Percentiles rank a stretch among this genome's conserved stretches.
Evolutionary conservation across 2,113 vertebrate genomes (phyloP).

Genomic region (Verasper variegatus): DNA sequence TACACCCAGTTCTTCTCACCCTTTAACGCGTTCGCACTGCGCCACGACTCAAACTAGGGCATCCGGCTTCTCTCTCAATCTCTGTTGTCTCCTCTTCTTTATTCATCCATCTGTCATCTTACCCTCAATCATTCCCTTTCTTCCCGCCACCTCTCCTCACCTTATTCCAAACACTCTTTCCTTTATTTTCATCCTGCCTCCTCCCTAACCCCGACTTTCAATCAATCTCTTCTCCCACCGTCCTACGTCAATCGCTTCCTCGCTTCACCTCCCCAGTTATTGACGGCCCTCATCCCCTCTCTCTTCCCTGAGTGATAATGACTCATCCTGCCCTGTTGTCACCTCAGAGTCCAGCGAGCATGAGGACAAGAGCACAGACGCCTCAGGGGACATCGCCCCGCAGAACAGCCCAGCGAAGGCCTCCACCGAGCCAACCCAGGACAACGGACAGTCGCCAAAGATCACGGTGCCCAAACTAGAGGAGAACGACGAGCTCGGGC

Average conservation of each 20-base stretch:
- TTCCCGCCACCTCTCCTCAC: slow-evolving; percentile 43
- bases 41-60: slow-evolving; percentile 67
- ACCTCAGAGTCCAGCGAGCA: slow-evolving; percentile 94
- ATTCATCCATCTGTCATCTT: slow-evolving; percentile 55
- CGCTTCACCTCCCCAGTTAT: slow-evolving; percentile 37
- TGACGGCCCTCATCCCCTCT: slow-evolving; percentile 3
- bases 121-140: slow-evolving; percentile 46
- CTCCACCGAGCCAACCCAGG: slow-evolving; percentile 85
- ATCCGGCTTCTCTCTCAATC: slow-evolving; percentile 39
- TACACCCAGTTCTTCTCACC: slow-evolving; percentile 34
- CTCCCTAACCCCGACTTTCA: too few species aligned
- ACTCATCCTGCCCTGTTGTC: slow-evolving; percentile 53
- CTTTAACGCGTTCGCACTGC: slow-evolving; percentile 31
- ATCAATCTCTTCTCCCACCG: slow-evolving; percentile 9
- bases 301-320: slow-evolving; percentile 17
- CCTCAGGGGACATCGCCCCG: slow-evolving; percentile 85
- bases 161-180: slow-evolving; percentile 16
- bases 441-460: slow-evolving; percentile 86
- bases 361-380: slow-evolving; percentile 92
- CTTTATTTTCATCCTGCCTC: not conserved
- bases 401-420: slow-evolving; percentile 84
- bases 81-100: slow-evolving; percentile 50
- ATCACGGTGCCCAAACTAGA: slow-evolving; percentile 83
- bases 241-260: slow-evolving; percentile 14
- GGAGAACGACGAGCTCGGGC: slow-evolving; percentile 90